Evolutionary conservation across 1,140 invertebrate genomes (phyloP), one percentile per base, ranked within the genome.

Genomic region (Drosophila erecta): DNA sequence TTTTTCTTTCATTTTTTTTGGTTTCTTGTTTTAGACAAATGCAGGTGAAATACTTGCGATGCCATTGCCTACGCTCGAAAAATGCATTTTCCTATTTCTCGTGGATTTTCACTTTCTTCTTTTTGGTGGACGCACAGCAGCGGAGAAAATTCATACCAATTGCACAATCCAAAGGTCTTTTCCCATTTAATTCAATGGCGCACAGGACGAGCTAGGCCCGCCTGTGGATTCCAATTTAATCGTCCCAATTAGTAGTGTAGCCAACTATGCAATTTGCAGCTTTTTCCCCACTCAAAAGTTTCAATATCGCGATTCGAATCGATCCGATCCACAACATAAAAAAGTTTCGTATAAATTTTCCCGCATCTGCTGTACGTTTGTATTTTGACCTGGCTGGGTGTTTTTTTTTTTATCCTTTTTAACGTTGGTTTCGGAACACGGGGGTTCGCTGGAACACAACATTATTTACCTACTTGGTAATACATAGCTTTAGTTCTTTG

Each of bases 71-170:
- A 60, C 55, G 41, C 75, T 72, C 49, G 76, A 83, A 87, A 87
- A 87, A 87, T 87, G 83, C 83, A 83, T 83, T 89, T 67, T 65
- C 46, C 61, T 70, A 67, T 84, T 59, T 61, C 62, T 79, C 38
- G 57, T 69, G 55, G 47, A 85, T 49, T 59, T 33, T 38, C 38
- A 15, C 22, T 38, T 24, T 35, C 41, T 35, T 20, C 30, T 30
- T 30, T 30, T 30, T 30, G 30, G 30, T 30, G 30, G 33, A 38
- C 57, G 60, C 66, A 83, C 84, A 89, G 75, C 76, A 89, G 73
- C 55, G 84, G 85, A 84, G 84, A 89, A 87, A 89, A 89, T 89
- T 79, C 50, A 84, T 87, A 89, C 84, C 84, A 89, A 89, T 89
- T 89, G 84, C 84, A 89, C 84, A 66, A 84, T 87, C 84, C 79